phyloP scores from a whole-genome alignment of 2,113 vertebrate genomes.

The Rhabdornis inornatus region DNA sequence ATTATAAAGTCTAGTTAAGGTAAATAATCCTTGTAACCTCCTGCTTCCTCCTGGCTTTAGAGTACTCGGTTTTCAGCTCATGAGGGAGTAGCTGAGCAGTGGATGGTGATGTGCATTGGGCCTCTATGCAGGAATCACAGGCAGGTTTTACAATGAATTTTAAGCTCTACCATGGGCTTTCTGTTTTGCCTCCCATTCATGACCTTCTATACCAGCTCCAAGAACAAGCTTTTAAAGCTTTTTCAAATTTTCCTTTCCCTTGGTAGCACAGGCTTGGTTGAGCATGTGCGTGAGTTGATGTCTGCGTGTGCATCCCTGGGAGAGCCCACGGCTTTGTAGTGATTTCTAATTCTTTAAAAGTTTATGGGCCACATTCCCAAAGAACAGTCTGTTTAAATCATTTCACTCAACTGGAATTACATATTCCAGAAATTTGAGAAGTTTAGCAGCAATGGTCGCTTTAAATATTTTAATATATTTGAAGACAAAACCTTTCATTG shows the following conservation, averaged over 20 bases:
- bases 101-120: background rate
- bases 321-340: background rate
- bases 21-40: background rate
- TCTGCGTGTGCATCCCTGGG: background rate
- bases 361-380: background rate
- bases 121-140: background rate
- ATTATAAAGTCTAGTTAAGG: background rate
- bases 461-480: background rate
- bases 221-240: background rate
- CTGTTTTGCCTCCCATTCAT: background rate
- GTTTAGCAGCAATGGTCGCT: background rate
- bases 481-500: slow-evolving; percentile 15
- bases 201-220: background rate
- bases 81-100: background rate
- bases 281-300: background rate
- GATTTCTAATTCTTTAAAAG: background rate
- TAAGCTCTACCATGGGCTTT: background rate
- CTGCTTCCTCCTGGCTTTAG: background rate
- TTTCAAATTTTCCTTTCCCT: background rate
- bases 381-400: background rate
- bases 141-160: background rate
- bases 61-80: background rate
- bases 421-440: background rate
- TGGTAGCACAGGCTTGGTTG: background rate
- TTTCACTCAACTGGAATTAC: background rate